Evolutionary conservation across 1,140 invertebrate genomes (phyloP).

Genomic region (Aphelenchoides avenae): DNA sequence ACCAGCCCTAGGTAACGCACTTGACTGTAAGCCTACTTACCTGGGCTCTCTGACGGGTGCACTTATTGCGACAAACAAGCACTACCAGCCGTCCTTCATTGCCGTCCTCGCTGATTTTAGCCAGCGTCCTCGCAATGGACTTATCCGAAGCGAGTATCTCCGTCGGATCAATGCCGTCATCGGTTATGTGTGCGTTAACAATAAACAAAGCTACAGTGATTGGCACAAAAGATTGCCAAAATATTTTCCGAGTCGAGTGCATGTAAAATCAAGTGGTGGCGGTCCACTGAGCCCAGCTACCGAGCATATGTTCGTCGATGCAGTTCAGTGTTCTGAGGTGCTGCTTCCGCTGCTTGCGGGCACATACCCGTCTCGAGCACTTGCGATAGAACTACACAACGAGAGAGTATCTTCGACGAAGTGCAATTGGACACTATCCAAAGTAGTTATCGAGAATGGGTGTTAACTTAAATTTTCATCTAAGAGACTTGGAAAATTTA

Average conservation of each 20-base stretch:
- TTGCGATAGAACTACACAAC: too few species aligned
- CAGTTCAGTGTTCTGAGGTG: background rate
- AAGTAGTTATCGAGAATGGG: too few species aligned
- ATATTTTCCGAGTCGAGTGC: too few species aligned
- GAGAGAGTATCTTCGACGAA: too few species aligned
- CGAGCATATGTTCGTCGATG: slow-evolving; percentile 1
- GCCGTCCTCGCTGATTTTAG: slow-evolving; percentile 5
- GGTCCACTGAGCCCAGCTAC: too few species aligned
- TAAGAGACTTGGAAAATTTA: too few species aligned
- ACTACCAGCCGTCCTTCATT: slow-evolving; percentile 39
- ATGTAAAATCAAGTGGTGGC: too few species aligned
- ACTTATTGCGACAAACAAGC: slow-evolving; percentile 29
- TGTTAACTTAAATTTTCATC: too few species aligned
- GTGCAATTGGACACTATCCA: too few species aligned
- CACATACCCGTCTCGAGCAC: too few species aligned
- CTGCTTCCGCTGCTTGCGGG: background rate
- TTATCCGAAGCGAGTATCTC: background rate
- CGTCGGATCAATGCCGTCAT: background rate
- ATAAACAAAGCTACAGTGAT: too few species aligned
- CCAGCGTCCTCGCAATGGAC: slow-evolving; percentile 6
- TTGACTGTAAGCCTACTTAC: slow-evolving; percentile 7
- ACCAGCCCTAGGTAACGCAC: background rate
- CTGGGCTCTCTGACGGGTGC: slow-evolving; percentile 28
- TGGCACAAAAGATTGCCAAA: background rate
- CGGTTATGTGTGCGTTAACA: too few species aligned